Evolutionary conservation across 2,797 vertebrate species (phyloP).

Genomic region (Yasuhikotakia modesta): DNA sequence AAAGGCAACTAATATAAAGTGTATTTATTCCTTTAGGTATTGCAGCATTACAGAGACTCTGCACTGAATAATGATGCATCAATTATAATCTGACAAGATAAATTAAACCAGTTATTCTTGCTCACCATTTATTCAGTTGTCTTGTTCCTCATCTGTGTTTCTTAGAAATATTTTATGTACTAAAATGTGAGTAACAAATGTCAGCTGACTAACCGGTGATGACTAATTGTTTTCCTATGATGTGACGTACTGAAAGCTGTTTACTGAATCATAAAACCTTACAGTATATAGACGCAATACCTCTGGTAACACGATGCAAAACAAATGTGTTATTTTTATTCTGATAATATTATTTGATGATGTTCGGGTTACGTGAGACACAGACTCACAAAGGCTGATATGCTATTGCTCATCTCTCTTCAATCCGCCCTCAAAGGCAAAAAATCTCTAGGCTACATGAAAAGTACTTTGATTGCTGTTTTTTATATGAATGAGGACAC

Average conservation of each 20-base stretch:
- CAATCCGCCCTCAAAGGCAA: conserved; percentile 45
- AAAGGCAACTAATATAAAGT: not conserved
- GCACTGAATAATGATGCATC: not conserved
- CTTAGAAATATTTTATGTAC: conserved; percentile 7
- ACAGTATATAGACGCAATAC: not conserved
- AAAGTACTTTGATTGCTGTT: conserved; percentile 39
- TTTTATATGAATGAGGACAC: conserved; percentile 48
- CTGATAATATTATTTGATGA: conserved; percentile 14
- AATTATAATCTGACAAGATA: not conserved
- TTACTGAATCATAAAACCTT: not conserved
- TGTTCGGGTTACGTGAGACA: not conserved
- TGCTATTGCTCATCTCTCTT: conserved; percentile 15
- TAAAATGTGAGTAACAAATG: conserved; percentile 25
- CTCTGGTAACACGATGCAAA: conserved; percentile 9
- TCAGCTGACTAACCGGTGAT: conserved; percentile 33
- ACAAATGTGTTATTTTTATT: conserved; percentile 20
- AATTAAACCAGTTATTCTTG: not conserved
- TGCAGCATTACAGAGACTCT: not conserved
- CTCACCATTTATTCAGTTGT: not conserved
- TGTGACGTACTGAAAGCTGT: not conserved
- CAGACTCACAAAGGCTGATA: not conserved
- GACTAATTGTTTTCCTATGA: conserved; percentile 28
- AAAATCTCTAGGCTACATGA: conserved; percentile 34
- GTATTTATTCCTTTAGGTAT: not conserved
- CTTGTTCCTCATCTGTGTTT: conserved; percentile 1